Conservation (phyloP, 30 jellyfish, hydroid and myxozoan species). For the Hydractinia echinata region DNA sequence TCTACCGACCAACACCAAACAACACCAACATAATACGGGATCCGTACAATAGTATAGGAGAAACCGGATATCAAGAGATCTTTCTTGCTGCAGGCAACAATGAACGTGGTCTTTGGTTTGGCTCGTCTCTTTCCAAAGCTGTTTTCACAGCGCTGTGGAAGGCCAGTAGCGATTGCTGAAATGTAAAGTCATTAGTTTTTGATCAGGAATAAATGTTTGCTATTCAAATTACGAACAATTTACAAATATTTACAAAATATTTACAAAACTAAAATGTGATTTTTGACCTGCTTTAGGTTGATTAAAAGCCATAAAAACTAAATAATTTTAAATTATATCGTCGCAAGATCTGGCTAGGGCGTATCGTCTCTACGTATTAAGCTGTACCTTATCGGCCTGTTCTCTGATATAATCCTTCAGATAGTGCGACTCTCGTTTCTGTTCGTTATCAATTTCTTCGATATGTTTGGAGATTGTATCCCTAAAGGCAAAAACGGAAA, state of each 20-base stretch:
- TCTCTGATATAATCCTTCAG: constrained; percentile 41
- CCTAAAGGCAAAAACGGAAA: background rate
- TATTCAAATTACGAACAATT: too few relatives aligned
- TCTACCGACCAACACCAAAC: too few relatives aligned
- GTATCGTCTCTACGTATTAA: too few relatives aligned
- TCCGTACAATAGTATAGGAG: too few relatives aligned
- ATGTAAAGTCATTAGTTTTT: background rate
- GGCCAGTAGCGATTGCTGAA: background rate
- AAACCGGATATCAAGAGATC: background rate
- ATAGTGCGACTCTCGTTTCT: constrained; percentile 39
- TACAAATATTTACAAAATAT: too few relatives aligned
- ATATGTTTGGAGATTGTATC: constrained; percentile 13
- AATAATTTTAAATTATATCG: too few relatives aligned
- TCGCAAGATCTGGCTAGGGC: too few relatives aligned
- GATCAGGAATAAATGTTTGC: too few relatives aligned
- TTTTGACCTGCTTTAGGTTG: too few relatives aligned
- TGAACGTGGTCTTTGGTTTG: background rate
- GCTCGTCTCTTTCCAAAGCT: background rate
- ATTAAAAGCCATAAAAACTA: too few relatives aligned
- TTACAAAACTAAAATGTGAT: too few relatives aligned
- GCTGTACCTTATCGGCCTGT: constrained; percentile 56
- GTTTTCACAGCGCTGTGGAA: background rate
- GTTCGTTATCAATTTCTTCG: constrained; percentile 45
- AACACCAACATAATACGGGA: too few relatives aligned
- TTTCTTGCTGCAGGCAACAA: background rate